phyloP scores from a whole-genome alignment of 2,888 invertebrate species.

The Odontocolon sp. region DNA sequence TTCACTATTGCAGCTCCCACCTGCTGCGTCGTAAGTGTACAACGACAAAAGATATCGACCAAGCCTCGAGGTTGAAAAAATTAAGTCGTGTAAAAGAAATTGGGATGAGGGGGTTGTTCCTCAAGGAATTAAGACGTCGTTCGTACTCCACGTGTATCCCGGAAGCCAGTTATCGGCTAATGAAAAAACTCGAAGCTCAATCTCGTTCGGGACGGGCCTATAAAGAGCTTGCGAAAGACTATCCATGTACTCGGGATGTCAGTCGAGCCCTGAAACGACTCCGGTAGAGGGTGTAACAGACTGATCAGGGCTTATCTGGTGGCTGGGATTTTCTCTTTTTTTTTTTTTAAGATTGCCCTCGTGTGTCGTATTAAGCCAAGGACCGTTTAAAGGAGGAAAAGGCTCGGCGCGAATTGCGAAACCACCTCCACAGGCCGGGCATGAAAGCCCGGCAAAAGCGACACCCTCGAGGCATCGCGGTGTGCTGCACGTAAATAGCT shows the following conservation, averaged over 20 bases:
- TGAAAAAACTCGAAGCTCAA: constrained; percentile 75
- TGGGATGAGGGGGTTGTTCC: too few species aligned
- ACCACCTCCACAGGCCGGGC: constrained; percentile 57
- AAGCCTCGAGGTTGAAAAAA: not conserved
- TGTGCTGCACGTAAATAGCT: constrained; percentile 79
- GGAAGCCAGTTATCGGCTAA: constrained; percentile 77
- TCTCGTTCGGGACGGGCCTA: constrained; percentile 66
- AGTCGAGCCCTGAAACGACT: constrained; percentile 53
- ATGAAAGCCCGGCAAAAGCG: constrained; percentile 50
- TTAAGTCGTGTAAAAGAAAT: too few species aligned
- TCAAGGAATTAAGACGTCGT: constrained; percentile 75
- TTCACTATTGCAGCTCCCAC: constrained; percentile 7
- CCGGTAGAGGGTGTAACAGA: constrained; percentile 57
- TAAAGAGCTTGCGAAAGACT: constrained; percentile 63
- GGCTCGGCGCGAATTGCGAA: constrained; percentile 50
- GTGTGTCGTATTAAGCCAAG: constrained; percentile 79
- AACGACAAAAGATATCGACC: not conserved
- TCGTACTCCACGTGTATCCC: constrained; percentile 74
- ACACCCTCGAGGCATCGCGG: constrained; percentile 63
- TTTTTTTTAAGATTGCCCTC: constrained; percentile 79
- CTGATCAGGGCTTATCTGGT: constrained; percentile 74
- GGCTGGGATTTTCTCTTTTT: constrained; percentile 63
- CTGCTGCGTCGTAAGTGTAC: not conserved
- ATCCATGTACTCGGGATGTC: constrained; percentile 22
- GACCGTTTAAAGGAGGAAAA: constrained; percentile 72